These are phyloP conservation scores for Pinna nobilis DNA, from an alignment of 1,140 invertebrate species.

Conservation along the genomic window DNA sequence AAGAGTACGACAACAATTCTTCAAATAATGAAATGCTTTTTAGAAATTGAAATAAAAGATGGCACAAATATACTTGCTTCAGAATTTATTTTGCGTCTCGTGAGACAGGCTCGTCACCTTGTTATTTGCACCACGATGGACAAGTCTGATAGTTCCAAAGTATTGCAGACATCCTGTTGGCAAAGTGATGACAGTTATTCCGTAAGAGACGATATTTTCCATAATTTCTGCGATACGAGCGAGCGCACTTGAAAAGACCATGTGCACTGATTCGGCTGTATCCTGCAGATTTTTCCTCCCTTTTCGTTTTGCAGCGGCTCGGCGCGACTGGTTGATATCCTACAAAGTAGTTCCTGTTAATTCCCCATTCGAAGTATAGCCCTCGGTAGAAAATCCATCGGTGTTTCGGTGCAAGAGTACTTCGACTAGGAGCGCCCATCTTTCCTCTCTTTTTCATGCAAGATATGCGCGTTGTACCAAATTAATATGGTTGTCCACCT, in stretches of 20 bases:
- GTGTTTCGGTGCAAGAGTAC: background rate
- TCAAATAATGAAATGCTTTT: too few species aligned
- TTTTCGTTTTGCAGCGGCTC: slow-evolving; percentile 2
- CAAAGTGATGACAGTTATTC: slow-evolving; percentile 33
- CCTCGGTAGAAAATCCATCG: slow-evolving; percentile 27
- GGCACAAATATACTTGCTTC: too few species aligned
- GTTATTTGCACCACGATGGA: slow-evolving; percentile 28
- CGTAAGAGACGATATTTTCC: slow-evolving; percentile 9
- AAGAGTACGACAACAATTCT: too few species aligned
- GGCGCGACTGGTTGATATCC: background rate
- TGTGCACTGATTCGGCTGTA: slow-evolving; percentile 23
- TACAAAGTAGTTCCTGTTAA: background rate
- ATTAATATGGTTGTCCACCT: slow-evolving; percentile 22
- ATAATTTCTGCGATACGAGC: slow-evolving; percentile 6
- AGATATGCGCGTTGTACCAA: slow-evolving; percentile 14
- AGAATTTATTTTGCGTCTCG: too few species aligned
- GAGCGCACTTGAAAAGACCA: slow-evolving; percentile 18
- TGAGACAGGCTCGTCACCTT: too few species aligned
- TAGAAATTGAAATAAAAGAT: too few species aligned
- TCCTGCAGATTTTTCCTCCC: slow-evolving; percentile 22
- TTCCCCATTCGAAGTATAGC: slow-evolving; percentile 15
- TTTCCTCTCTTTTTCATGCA: slow-evolving; percentile 4
- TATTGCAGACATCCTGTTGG: slow-evolving; percentile 17
- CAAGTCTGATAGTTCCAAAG: slow-evolving; percentile 6
- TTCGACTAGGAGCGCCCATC: slow-evolving; percentile 7